Evolutionary conservation across 2,797 vertebrate genomes (phyloP), one percentile per base, ranked within the genome.

Genomic region (Scarus forsteni): DNA sequence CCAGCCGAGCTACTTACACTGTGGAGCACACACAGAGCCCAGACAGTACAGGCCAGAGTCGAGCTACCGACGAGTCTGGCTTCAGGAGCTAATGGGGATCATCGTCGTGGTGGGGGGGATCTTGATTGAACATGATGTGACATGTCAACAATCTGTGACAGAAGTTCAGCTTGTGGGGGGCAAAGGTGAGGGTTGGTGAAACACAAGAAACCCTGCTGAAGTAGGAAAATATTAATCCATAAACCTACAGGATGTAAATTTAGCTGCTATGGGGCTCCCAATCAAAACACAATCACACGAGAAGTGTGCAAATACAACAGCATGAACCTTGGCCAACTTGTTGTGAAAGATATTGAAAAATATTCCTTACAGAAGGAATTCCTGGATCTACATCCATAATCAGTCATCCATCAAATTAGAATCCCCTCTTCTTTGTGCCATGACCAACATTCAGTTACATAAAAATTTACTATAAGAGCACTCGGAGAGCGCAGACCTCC

Each of bases 1-100:
- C 91, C 92, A 92, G 83, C 85, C 75, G 44, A 83, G 83, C 89
- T 87, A 72, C 89, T 92, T 90, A 90, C 72, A 65, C 79, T 64
- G 78, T 66, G 73, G 61, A 73, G 84, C 85, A 69, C 78, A 75
- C 77, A 75, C 78, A 70, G 76, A 67, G 67, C 75, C 79, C 75
- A 81, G 81, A 80, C 70, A 74, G 79, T 68, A 79, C 60, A 60
- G 80, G 86, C 87, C 60, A 69, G 61, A 66, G 70, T 63, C 50
- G 40, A 46, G 73, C 77, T 76, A 68, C 63, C 45, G 63, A 68
- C 52, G 1, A 54, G 54, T 70, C 78, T 53, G 77, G 57, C 63
- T 85, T 74, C 60, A 58, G 57, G 19, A 78, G 87, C 82, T 85
- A 84, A 77, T 81, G 79, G 80, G 86, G 73, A 88, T 89, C 67